A percentile compares a stretch with the other conserved stretches of the same genome.
These are phyloP conservation scores for Clinocottus analis DNA, from an alignment of 2,113 vertebrate species.

Conservation along the genomic window DNA sequence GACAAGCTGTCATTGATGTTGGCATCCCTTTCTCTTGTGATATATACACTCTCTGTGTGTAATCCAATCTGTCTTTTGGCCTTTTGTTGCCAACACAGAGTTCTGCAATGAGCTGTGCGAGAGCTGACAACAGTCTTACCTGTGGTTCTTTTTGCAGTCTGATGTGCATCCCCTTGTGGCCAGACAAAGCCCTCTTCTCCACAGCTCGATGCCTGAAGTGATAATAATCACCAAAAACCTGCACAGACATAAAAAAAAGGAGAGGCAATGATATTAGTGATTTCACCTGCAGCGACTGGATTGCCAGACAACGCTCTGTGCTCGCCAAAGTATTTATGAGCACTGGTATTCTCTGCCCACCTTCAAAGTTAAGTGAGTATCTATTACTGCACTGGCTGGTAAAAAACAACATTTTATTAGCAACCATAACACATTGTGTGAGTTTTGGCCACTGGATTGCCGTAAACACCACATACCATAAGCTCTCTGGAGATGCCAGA, in stretches of 20 bases:
- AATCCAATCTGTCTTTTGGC: constrained; percentile 64
- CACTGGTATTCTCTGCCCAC: neutral
- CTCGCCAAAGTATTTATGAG: constrained; percentile 38
- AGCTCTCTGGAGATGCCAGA: neutral
- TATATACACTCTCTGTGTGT: constrained; percentile 32
- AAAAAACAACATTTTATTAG: constrained; percentile 1
- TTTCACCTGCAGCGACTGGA: constrained; percentile 47
- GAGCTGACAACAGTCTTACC: constrained; percentile 79
- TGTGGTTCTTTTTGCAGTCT: constrained; percentile 88
- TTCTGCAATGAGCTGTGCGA: constrained; percentile 31
- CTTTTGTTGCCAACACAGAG: constrained; percentile 57
- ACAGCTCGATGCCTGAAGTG: constrained; percentile 91
- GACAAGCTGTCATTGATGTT: constrained; percentile 63
- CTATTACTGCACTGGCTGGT: neutral
- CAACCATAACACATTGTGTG: neutral
- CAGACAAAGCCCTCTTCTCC: constrained; percentile 89
- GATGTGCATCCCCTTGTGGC: constrained; percentile 86
- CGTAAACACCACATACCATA: constrained; percentile 1
- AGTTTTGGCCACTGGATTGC: neutral
- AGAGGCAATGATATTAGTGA: constrained; percentile 55
- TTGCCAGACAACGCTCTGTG: constrained; percentile 26
- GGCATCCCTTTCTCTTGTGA: constrained; percentile 48
- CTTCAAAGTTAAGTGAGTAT: constrained; percentile 6
- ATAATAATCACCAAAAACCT: constrained; percentile 97
- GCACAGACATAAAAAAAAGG: constrained; percentile 68